Base-by-base conservation (phyloP, 2,797 vertebrate genomes). In the Anableps anableps region DNA sequence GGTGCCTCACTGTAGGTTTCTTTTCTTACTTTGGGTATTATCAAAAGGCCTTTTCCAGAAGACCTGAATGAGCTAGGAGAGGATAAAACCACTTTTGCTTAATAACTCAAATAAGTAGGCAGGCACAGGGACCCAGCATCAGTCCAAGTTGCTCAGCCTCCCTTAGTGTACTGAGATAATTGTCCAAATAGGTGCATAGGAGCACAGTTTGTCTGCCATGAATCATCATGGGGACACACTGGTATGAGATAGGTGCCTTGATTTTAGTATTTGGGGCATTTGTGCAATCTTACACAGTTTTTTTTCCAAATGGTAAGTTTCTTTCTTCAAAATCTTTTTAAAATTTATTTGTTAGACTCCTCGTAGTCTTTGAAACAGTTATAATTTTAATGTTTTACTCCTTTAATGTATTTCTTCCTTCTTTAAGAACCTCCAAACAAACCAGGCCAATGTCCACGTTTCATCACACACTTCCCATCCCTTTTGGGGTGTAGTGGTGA, bases 401-500 rank as follows among this genome's bases (percentile, higher is more conserved):
- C n/a, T n/a, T n/a, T n/a, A n/a, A n/a, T n/a, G n/a, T n/a, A 79
- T 76, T 74, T 90, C 45, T 86, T 79, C 60, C 72, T 80, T 74
- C 55, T 85, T 48, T 77, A 76, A 88, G 83, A 17, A 31, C 68
- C 47, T 83, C 84, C 75, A 17, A 76, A 79, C 5, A 95, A 90
- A 85, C 45, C 86, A 62, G 92, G 89, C 45, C 85, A 93, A 71
- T 95, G 95, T 77, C 94, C 94, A 2, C 78, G 77, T 64, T 83
- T 72, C 60, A 79, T 95, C 71, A 87, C 86, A 50, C 91, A 91
- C 60, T 80, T 89, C n/a, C 93, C 94, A 41, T 91, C 94, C 47
- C 80, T 87, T 26, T 86, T 86, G 10, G 90, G 85, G 19, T 96
- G 95, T 68, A 36, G 50, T n/a, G 86, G 89, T 81, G 95, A 96